These are phyloP conservation scores for Perizoma flavofasciatum DNA, from an alignment of 2,888 invertebrate genomes.

Conservation along the genomic window DNA sequence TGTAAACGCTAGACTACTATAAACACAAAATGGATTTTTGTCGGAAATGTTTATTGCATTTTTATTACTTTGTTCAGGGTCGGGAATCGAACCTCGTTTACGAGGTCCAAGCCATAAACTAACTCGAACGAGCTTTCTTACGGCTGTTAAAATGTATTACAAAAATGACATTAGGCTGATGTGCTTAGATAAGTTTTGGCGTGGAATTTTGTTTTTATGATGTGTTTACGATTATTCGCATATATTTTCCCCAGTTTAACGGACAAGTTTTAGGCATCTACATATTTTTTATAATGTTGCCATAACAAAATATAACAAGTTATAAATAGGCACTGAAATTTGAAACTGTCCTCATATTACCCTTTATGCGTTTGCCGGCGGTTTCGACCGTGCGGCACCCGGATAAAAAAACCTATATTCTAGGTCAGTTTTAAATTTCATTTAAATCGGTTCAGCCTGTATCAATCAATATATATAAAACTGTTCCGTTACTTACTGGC, in stretches of 20 bases:
- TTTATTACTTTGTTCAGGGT: slow-evolving; percentile 64
- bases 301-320: too few species aligned
- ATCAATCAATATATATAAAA: too few species aligned
- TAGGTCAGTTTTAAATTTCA: too few species aligned
- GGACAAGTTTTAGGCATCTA: too few species aligned
- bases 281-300: neutral
- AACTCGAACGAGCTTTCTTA: slow-evolving; percentile 57
- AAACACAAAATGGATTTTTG: slow-evolving; percentile 58
- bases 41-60: slow-evolving; percentile 59
- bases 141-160: slow-evolving; percentile 59
- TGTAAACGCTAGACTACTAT: slow-evolving; percentile 49
- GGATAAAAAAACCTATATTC: too few species aligned
- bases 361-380: too few species aligned
- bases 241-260: slow-evolving; percentile 5
- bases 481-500: too few species aligned
- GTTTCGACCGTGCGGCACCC: too few species aligned
- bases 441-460: too few species aligned
- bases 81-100: slow-evolving; percentile 67
- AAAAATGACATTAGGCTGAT: slow-evolving; percentile 50
- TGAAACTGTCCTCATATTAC: too few species aligned
- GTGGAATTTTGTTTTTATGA: slow-evolving; percentile 30
- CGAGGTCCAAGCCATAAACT: slow-evolving; percentile 63
- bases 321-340: too few species aligned
- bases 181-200: slow-evolving; percentile 37
- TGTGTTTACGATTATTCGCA: slow-evolving; percentile 24